Base-by-base conservation (phyloP, 2,797 vertebrate species). In the Sciaenops ocellatus region DNA sequence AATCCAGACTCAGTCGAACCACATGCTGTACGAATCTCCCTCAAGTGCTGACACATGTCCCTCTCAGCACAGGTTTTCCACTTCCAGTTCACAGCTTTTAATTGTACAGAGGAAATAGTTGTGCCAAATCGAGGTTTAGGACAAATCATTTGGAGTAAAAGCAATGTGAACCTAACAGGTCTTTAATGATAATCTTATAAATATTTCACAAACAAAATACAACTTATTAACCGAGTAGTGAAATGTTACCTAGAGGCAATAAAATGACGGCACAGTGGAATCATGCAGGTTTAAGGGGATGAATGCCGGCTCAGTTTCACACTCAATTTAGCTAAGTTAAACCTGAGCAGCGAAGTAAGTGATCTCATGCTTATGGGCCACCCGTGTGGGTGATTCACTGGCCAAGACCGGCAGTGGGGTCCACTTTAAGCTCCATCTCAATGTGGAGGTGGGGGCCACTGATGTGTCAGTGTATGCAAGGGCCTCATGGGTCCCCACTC, bases 41-140 rank as follows among this genome's bases (percentile, higher is more conserved):
- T 80, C 79, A 88, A 89, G 82, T 78, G 78, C 71, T 83, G 86
- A 92, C 87, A 89, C 80, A 87, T 82, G 86, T 87, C 80, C 72
- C 78, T 85, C 75, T 81, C 73, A 16, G 65, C 56, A 42, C 59
- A 72, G 71, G 69, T 82, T 89, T 89, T 83, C 70, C 71, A 82
- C 60, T 50, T 83, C 34, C 51, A 69, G 47, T 66, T 66, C 2
- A 63, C 52, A 59, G 56, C 47, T 72, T 77, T 74, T 76, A 63
- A 73, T 86, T 82, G 65, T 84, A 60, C 68, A 63, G 26, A 50
- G 54, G 70, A 55, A 61, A 50, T 3, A 18, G 46, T 63, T 30
- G 51, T 63, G 24, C 69, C 66, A 79, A 75, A 60, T 59, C 41
- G 38, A 44, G 26, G 17, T 69, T 80, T 71, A 60, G 47, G 44